phyloP scores from a whole-genome alignment of 2,113 vertebrate species.

The Cynocephalus volans region DNA sequence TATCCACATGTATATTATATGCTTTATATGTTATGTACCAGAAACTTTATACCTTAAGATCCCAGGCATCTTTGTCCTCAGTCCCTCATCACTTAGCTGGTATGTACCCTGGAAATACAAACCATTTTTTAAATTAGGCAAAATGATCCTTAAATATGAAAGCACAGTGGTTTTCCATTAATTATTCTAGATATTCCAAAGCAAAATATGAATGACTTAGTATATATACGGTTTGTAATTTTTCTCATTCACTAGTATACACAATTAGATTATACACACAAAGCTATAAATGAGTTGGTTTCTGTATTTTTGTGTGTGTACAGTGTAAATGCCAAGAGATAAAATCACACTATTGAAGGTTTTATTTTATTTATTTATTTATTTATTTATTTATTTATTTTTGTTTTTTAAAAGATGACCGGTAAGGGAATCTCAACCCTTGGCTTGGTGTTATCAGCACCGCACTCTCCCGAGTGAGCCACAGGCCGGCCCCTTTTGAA shows the following conservation, averaged over 20 bases:
- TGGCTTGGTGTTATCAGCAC: too few relatives aligned
- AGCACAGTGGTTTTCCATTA: not conserved
- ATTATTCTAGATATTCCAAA: slow-evolving; percentile 4
- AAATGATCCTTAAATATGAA: slow-evolving; percentile 42
- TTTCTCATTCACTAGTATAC: slow-evolving; percentile 1
- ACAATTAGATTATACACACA: not conserved
- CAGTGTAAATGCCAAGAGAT: not conserved
- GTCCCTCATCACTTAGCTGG: not conserved
- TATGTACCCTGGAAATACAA: not conserved
- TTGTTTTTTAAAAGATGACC: too few relatives aligned
- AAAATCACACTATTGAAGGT: slow-evolving; percentile 38
- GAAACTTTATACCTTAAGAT: not conserved
- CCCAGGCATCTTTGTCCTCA: not conserved
- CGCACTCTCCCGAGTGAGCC: too few relatives aligned
- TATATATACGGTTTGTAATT: not conserved
- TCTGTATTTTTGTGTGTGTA: not conserved
- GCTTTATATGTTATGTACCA: not conserved
- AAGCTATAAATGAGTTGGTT: slow-evolving; percentile 39
- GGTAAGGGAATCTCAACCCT: too few relatives aligned
- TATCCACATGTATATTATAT: not conserved
- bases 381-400: too few relatives aligned
- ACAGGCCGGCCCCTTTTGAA: too few relatives aligned
- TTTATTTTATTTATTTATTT: too few relatives aligned
- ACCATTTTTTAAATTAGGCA: not conserved
- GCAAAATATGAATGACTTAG: not conserved